Evolutionary conservation across 2,113 vertebrate species (phyloP).

Genomic region (Varanus salvator): DNA sequence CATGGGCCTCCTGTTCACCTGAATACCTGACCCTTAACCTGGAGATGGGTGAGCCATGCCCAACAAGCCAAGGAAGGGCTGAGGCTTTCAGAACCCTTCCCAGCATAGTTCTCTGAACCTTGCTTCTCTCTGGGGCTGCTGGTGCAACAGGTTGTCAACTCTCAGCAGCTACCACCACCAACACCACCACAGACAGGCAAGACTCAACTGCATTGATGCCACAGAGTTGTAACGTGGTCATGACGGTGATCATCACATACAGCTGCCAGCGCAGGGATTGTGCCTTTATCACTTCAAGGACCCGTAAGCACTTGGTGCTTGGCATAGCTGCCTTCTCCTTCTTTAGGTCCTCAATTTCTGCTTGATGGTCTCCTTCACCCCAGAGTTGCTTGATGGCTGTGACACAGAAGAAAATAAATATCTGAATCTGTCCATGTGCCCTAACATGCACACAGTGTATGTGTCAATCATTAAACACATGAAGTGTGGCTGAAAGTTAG

Average conservation of each 20-base stretch:
- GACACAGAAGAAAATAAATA: not conserved
- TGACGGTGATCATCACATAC: constrained; percentile 72
- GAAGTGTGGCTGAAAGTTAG: no score
- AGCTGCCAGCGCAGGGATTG: constrained; percentile 83
- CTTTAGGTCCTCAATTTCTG: constrained; percentile 84
- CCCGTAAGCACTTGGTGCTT: constrained; percentile 64
- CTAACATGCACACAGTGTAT: not conserved
- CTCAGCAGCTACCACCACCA: no score
- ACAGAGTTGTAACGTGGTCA: constrained; percentile 81
- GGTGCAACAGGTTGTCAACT: not conserved
- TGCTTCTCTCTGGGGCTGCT: not conserved
- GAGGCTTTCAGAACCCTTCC: not conserved
- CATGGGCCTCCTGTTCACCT: no score
- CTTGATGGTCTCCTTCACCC: constrained; percentile 79
- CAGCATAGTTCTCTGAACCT: not conserved
- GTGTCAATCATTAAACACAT: no score
- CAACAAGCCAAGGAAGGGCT: not conserved
- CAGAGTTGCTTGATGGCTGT: constrained; percentile 84
- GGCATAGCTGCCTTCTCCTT: constrained; percentile 74
- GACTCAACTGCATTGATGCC: constrained; percentile 87
- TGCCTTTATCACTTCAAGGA: constrained; percentile 79
- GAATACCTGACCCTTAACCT: no score
- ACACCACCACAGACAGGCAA: not conserved
- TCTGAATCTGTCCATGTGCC: not conserved
- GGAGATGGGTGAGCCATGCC: no score